phyloP scores from a whole-genome alignment of 2,888 invertebrate genomes.

The Erebia epiphron region DNA sequence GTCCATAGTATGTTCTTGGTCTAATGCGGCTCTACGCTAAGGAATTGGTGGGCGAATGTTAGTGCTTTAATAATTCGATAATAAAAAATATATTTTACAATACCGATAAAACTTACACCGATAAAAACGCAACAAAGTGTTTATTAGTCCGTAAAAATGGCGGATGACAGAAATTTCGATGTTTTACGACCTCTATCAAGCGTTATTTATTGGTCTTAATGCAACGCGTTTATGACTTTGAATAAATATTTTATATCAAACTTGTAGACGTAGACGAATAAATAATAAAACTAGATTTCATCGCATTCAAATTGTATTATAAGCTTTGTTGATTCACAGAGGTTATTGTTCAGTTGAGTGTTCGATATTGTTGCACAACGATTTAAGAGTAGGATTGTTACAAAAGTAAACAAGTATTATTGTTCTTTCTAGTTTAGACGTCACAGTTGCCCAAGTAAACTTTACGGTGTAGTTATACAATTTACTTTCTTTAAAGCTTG shows the following conservation, averaged over 20 bases:
- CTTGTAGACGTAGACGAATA: slow-evolving; percentile 13
- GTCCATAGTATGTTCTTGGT: not conserved
- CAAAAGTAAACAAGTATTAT: too few relatives aligned
- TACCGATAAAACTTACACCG: slow-evolving; percentile 21
- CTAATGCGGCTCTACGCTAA: not conserved
- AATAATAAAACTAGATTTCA: slow-evolving; percentile 21
- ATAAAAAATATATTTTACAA: slow-evolving; percentile 24
- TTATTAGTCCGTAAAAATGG: slow-evolving; percentile 26
- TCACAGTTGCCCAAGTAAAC: too few relatives aligned
- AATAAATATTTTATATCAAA: slow-evolving; percentile 20
- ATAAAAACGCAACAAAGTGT: slow-evolving; percentile 28
- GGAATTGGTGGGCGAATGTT: not conserved
- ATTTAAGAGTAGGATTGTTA: not conserved
- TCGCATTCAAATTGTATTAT: slow-evolving; percentile 13
- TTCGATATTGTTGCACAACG: not conserved
- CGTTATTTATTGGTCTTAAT: slow-evolving; percentile 26
- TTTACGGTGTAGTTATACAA: too few relatives aligned
- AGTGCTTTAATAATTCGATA: slow-evolving; percentile 14
- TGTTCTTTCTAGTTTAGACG: too few relatives aligned
- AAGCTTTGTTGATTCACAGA: slow-evolving; percentile 4
- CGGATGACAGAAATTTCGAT: slow-evolving; percentile 23
- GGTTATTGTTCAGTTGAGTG: slow-evolving; percentile 1
- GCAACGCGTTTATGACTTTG: slow-evolving; percentile 26
- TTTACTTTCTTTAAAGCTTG: too few relatives aligned
- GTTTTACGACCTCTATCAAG: slow-evolving; percentile 24